Conservation (phyloP, 53 echinoderm and acorn worm genomes). For the Arbacia lixula region DNA sequence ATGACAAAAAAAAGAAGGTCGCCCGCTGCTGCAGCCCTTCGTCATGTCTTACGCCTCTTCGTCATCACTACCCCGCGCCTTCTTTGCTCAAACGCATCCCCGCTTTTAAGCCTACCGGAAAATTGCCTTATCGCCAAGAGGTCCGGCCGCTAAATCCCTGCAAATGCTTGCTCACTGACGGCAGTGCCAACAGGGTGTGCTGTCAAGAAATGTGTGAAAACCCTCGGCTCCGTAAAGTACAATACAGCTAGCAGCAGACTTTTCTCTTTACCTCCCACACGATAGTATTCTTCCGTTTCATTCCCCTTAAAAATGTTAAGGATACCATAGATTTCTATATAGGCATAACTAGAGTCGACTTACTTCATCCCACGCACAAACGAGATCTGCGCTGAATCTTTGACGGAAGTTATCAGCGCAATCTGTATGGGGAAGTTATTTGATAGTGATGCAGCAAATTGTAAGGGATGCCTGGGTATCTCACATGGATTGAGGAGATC, state of each 20-base stretch:
- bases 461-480: background rate
- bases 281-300: no score
- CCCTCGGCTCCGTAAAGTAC: no score
- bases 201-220: conserved; percentile 9
- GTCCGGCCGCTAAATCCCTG: conserved; percentile 40
- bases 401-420: conserved; percentile 11
- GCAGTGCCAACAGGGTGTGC: background rate
- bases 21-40: conserved; percentile 10
- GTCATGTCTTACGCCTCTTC: conserved; percentile 17
- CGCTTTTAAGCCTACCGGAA: conserved; percentile 51
- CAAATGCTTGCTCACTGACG: conserved; percentile 47
- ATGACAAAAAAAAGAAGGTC: background rate
- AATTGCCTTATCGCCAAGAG: conserved; percentile 58
- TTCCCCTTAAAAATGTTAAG: no score
- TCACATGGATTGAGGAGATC: background rate
- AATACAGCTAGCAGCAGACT: no score
- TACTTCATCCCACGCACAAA: no score
- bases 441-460: conserved; percentile 29
- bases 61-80: conserved; percentile 27
- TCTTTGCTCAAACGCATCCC: conserved; percentile 38
- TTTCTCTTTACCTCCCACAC: no score
- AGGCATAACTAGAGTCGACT: no score
- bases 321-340: no score
- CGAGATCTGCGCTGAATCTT: no score
- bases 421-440: background rate